Evolutionary conservation across 1,140 invertebrate species (phyloP).

Genomic region (Listronotus oregonensis): DNA sequence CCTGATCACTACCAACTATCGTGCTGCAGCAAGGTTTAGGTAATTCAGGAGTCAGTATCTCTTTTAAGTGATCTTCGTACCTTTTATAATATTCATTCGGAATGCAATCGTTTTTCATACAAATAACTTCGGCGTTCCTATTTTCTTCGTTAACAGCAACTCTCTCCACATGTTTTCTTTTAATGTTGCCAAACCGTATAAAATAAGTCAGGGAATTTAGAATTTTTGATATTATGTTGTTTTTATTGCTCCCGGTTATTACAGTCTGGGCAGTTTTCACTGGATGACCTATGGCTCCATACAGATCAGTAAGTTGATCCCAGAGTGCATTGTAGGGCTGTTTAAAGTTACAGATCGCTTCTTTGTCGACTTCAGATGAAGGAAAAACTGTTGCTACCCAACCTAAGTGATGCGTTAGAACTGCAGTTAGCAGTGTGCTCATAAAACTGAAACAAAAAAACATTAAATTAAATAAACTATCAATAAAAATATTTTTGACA

Average conservation of each 20-base stretch:
- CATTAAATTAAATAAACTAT: background rate
- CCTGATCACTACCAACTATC: background rate
- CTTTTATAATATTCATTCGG: slow-evolving; percentile 47
- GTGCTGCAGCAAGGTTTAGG: slow-evolving; percentile 13
- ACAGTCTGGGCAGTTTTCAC: slow-evolving; percentile 77
- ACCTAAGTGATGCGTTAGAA: slow-evolving; percentile 86
- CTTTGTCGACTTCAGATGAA: slow-evolving; percentile 33
- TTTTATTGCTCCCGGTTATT: slow-evolving; percentile 72
- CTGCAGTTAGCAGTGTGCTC: slow-evolving; percentile 84
- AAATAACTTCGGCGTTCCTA: slow-evolving; percentile 40
- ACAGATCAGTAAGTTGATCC: slow-evolving; percentile 83
- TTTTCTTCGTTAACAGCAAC: slow-evolving; percentile 46
- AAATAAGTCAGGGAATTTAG: slow-evolving; percentile 81
- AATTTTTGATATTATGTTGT: slow-evolving; percentile 67
- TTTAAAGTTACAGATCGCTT: slow-evolving; percentile 48
- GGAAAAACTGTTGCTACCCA: slow-evolving; percentile 81
- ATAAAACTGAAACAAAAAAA: slow-evolving; percentile 74
- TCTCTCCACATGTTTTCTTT: slow-evolving; percentile 49
- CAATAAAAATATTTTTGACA: background rate
- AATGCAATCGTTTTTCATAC: slow-evolving; percentile 36
- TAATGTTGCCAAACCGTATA: slow-evolving; percentile 75
- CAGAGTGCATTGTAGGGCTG: slow-evolving; percentile 80
- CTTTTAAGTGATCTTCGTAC: slow-evolving; percentile 47
- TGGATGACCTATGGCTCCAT: slow-evolving; percentile 80
- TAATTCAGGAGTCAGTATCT: slow-evolving; percentile 15